Percentiles rank a stretch among this genome's conserved stretches.
These are phyloP conservation scores for Lathronympha strigana DNA, from an alignment of 2,888 invertebrate species.

Conservation along the genomic window DNA sequence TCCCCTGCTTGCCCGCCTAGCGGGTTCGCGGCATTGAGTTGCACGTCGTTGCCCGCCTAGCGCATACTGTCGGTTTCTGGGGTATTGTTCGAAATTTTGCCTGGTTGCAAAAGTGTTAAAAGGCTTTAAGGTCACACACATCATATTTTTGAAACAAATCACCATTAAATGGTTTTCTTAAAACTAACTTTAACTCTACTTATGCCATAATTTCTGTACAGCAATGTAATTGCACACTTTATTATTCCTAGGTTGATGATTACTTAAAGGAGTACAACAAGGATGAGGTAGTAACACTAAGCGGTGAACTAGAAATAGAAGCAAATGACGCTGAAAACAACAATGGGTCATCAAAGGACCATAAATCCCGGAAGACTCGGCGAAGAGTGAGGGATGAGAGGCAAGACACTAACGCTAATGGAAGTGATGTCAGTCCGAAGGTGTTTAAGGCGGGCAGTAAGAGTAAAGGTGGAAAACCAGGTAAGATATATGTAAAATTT, in stretches of 20 bases:
- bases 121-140: too few relatives aligned
- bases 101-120: too few relatives aligned
- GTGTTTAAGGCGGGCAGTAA: conserved; percentile 74
- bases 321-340: conserved; percentile 77
- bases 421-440: conserved; percentile 77
- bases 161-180: too few relatives aligned
- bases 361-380: conserved; percentile 74
- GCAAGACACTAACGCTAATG: conserved; percentile 68
- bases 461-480: conserved; percentile 66
- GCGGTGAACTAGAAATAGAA: conserved; percentile 80
- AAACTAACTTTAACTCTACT: too few relatives aligned
- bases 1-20: too few relatives aligned
- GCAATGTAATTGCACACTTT: neutral
- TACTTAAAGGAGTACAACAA: conserved; percentile 81
- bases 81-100: too few relatives aligned
- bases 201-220: too few relatives aligned
- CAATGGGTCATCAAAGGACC: conserved; percentile 70
- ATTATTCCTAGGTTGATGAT: conserved; percentile 72
- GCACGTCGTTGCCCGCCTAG: too few relatives aligned
- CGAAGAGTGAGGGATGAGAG: conserved; percentile 74
- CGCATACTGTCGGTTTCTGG: too few relatives aligned
- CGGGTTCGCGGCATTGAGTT: too few relatives aligned
- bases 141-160: too few relatives aligned
- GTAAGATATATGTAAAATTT: conserved; percentile 47
- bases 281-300: conserved; percentile 78